These are phyloP conservation scores for Todiramphus saurophagus DNA, from an alignment of 2,113 vertebrate species.

Conservation along the genomic window DNA sequence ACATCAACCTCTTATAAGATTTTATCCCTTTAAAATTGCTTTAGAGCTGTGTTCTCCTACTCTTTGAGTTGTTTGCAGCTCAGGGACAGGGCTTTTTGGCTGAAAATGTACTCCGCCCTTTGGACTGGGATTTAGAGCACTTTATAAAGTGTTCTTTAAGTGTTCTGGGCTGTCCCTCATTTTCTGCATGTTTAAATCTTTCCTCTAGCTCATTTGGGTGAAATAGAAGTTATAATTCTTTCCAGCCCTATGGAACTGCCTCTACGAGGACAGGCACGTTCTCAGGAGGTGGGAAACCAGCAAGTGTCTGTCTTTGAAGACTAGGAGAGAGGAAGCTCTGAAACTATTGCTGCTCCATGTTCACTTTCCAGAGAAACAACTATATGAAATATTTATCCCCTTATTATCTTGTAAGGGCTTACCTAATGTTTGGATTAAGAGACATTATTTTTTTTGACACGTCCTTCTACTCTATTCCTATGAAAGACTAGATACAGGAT, in stretches of 20 bases:
- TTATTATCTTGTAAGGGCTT: not conserved
- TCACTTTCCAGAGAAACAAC: not conserved
- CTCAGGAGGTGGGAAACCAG: not conserved
- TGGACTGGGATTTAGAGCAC: not conserved
- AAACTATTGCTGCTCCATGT: not conserved
- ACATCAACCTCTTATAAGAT: rapidly evolving
- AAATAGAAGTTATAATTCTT: not conserved
- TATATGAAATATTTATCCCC: not conserved
- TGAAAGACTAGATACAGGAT: not conserved
- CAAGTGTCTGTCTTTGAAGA: not conserved
- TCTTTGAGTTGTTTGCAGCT: not conserved
- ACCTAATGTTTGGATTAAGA: not conserved
- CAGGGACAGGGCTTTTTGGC: not conserved
- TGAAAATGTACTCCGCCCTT: not conserved
- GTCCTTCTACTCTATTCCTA: not conserved
- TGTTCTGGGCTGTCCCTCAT: not conserved
- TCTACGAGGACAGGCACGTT: not conserved
- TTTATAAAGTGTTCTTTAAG: not conserved
- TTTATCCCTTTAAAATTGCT: not conserved
- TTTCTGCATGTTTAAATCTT: not conserved
- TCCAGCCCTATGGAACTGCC: not conserved
- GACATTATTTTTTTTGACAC: not conserved
- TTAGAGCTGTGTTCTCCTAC: not conserved
- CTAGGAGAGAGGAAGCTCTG: not conserved
- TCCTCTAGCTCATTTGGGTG: not conserved